phyloP scores from a whole-genome alignment of 2,888 invertebrate genomes.

The Agriopis marginaria region DNA sequence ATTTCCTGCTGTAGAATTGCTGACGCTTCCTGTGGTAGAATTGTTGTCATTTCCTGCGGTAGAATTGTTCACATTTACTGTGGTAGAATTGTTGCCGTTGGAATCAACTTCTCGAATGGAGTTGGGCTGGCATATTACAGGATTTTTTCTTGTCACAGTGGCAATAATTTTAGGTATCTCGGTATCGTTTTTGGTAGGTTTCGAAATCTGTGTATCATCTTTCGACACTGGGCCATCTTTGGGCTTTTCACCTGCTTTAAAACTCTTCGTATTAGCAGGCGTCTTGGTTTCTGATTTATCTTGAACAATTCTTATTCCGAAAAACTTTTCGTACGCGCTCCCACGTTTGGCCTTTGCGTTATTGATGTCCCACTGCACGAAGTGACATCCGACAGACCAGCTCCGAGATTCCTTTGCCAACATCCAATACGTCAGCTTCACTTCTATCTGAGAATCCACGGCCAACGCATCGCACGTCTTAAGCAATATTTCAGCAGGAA shows the following conservation, averaged over 20 bases:
- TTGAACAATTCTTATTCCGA: not conserved
- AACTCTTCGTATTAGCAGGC: no score
- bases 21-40: not conserved
- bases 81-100: not conserved
- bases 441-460: not conserved
- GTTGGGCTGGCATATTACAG: not conserved
- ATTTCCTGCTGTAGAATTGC: not conserved
- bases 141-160: not conserved
- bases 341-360: not conserved
- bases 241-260: no score
- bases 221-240: no score
- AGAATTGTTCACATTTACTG: not conserved
- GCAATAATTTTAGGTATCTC: not conserved
- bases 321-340: conserved; percentile 11
- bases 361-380: conserved; percentile 25
- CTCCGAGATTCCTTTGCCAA: not conserved
- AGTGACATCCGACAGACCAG: conserved; percentile 21
- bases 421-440: conserved; percentile 3
- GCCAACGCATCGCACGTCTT: not conserved
- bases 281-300: not conserved
- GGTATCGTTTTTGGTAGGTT: not conserved
- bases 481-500: not conserved
- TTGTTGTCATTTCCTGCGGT: not conserved
- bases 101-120: not conserved
- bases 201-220: not conserved